Percentiles rank a stretch among this genome's conserved stretches.
phyloP scores from a whole-genome alignment of 64 coral and sea anemone genomes.

The Montipora cactus region DNA sequence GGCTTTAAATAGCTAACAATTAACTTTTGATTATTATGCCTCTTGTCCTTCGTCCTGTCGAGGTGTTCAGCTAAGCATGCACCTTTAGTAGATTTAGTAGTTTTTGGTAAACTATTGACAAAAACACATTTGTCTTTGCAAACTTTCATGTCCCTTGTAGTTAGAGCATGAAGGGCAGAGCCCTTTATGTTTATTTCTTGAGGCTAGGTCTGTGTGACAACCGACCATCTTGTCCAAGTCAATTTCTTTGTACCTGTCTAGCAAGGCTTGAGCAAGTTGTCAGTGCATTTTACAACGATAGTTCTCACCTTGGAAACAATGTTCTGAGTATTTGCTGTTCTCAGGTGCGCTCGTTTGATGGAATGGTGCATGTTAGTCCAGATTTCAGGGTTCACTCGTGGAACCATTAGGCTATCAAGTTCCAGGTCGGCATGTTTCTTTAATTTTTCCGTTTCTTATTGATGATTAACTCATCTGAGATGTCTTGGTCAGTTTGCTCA shows the following conservation, averaged over 20 bases:
- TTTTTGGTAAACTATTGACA: too few relatives aligned
- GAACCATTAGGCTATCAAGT: slow-evolving; percentile 30
- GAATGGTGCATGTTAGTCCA: slow-evolving; percentile 46
- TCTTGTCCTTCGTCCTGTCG: too few relatives aligned
- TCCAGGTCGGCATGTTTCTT: slow-evolving; percentile 59
- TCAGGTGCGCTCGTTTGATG: neutral
- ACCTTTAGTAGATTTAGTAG: too few relatives aligned
- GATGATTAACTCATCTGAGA: slow-evolving; percentile 51
- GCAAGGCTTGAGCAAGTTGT: slow-evolving; percentile 38
- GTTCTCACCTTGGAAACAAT: slow-evolving; percentile 44
- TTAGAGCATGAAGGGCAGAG: neutral
- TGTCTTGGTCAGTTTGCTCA: slow-evolving; percentile 60
- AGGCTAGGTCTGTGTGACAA: slow-evolving; percentile 62
- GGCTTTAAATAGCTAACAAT: too few relatives aligned
- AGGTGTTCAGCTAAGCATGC: too few relatives aligned
- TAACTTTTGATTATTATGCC: too few relatives aligned
- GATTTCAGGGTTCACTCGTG: slow-evolving; percentile 47
- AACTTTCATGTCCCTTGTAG: too few relatives aligned
- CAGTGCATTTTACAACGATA: slow-evolving; percentile 42
- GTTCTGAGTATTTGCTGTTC: slow-evolving; percentile 12
- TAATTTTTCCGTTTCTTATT: slow-evolving; percentile 69
- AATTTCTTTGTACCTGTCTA: slow-evolving; percentile 28
- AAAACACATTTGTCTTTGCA: too few relatives aligned
- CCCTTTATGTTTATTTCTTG: slow-evolving; percentile 63
- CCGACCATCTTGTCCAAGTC: slow-evolving; percentile 57